A percentile compares a stretch with the other conserved stretches of the same genome.
These are phyloP conservation scores for Thelaira solivaga DNA, from an alignment of 2,888 invertebrate genomes.

Conservation along the genomic window DNA sequence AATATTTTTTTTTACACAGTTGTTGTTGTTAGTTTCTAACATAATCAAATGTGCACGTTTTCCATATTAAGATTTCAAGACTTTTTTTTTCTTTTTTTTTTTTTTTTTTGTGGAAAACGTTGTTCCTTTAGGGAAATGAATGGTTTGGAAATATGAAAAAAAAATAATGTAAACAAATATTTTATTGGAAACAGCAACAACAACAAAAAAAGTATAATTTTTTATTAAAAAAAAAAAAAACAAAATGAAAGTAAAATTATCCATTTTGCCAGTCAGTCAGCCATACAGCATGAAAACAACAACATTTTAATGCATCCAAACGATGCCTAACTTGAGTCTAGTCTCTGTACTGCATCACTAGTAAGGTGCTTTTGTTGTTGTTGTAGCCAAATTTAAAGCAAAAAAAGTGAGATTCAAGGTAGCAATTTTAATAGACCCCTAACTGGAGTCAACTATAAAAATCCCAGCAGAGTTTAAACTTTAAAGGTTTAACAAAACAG, in stretches of 20 bases:
- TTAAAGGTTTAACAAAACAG: constrained; percentile 16
- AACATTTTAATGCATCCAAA: neutral
- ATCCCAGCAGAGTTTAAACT: constrained; percentile 48
- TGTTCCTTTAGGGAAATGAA: neutral
- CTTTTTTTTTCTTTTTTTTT: neutral
- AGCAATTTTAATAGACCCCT: constrained; percentile 62
- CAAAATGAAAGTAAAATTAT: constrained; percentile 53
- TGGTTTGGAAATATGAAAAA: neutral
- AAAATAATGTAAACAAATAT: constrained; percentile 23
- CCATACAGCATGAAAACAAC: neutral
- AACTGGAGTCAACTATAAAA: constrained; percentile 57
- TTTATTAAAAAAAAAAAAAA: constrained; percentile 1
- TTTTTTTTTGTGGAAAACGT: neutral
- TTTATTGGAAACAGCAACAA: constrained; percentile 17
- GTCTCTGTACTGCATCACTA: neutral
- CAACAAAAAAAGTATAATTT: constrained; percentile 52
- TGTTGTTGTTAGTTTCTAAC: neutral
- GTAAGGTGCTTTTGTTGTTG: constrained; percentile 45
- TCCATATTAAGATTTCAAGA: constrained; percentile 36
- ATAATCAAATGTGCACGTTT: constrained; percentile 38
- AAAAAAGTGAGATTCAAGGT: constrained; percentile 59
- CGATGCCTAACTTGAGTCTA: constrained; percentile 10
- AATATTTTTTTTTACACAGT: constrained; percentile 12
- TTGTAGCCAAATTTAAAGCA: constrained; percentile 5
- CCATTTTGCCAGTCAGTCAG: constrained; percentile 13